Percentiles rank a stretch among this genome's conserved stretches.
These are phyloP conservation scores for Idaea dimidiata DNA, from an alignment of 2,888 invertebrate species.

Conservation along the genomic window DNA sequence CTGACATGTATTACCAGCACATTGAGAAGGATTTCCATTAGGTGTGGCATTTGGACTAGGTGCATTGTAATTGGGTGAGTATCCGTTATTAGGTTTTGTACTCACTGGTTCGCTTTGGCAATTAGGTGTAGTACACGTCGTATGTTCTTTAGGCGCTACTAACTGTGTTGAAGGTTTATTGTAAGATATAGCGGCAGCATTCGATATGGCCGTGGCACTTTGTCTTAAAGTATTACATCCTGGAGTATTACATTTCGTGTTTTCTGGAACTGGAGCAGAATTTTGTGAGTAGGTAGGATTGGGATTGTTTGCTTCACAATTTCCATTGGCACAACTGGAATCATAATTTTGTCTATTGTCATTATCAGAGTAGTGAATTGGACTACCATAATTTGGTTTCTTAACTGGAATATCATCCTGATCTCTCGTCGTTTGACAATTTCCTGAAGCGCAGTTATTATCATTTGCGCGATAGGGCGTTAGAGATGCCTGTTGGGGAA, in stretches of 20 bases:
- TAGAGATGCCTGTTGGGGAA: not conserved
- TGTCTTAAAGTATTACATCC: slow-evolving; percentile 30
- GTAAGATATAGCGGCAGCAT: slow-evolving; percentile 18
- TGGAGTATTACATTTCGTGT: slow-evolving; percentile 29
- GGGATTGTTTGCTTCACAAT: slow-evolving; percentile 18
- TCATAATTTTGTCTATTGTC: slow-evolving; percentile 13
- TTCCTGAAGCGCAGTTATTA: slow-evolving; percentile 26
- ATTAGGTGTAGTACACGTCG: slow-evolving; percentile 33
- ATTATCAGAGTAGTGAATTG: slow-evolving; percentile 8
- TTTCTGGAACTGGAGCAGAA: slow-evolving; percentile 11
- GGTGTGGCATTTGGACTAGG: slow-evolving; percentile 13
- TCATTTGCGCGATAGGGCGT: slow-evolving; percentile 1
- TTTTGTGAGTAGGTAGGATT: slow-evolving; percentile 5
- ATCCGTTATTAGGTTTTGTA: slow-evolving; percentile 6
- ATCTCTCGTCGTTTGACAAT: slow-evolving; percentile 16
- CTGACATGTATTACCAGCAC: slow-evolving; percentile 13
- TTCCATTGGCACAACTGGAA: slow-evolving; percentile 23
- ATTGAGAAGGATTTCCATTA: slow-evolving; percentile 14
- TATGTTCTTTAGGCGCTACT: slow-evolving; percentile 50
- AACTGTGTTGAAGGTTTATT: slow-evolving; percentile 48
- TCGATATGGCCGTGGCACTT: slow-evolving; percentile 16
- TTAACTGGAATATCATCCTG: slow-evolving; percentile 10
- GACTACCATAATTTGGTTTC: slow-evolving; percentile 12
- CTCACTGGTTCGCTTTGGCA: slow-evolving; percentile 16
- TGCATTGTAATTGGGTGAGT: slow-evolving; percentile 17